A percentile compares a stretch with the other conserved stretches of the same genome.
phyloP scores from a whole-genome alignment of 2,888 invertebrate species.

The Drosophila paranaensis region DNA sequence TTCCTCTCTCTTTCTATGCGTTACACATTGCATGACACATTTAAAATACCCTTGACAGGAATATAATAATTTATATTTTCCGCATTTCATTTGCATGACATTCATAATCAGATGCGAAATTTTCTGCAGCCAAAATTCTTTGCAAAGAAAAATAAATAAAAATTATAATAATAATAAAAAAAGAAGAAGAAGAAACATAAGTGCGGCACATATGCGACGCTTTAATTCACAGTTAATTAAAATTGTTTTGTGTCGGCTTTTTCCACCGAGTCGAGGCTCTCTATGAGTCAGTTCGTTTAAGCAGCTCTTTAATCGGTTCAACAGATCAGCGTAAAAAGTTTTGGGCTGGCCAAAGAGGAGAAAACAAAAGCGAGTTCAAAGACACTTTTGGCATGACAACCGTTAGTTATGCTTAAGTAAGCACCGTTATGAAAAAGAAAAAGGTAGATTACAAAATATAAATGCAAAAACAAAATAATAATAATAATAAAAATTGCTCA shows the following conservation, averaged over 20 bases:
- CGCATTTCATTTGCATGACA: slow-evolving; percentile 35
- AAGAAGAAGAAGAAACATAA: background rate
- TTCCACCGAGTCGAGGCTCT: slow-evolving; percentile 6
- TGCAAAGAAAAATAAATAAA: background rate
- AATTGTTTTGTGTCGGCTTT: slow-evolving; percentile 36
- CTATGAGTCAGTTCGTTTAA: slow-evolving; percentile 25
- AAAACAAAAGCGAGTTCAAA: slow-evolving; percentile 54
- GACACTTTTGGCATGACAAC: slow-evolving; percentile 62
- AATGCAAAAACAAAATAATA: slow-evolving; percentile 10
- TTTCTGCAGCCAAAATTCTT: slow-evolving; percentile 7
- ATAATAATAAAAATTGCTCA: slow-evolving; percentile 24
- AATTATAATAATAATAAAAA: background rate
- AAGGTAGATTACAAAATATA: slow-evolving; percentile 20
- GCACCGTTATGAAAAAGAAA: slow-evolving; percentile 29
- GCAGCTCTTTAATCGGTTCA: slow-evolving; percentile 44
- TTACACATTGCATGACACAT: slow-evolving; percentile 1
- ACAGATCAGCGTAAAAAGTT: slow-evolving; percentile 46
- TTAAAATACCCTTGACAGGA: background rate
- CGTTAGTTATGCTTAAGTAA: slow-evolving; percentile 59
- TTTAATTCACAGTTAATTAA: slow-evolving; percentile 37
- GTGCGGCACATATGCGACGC: slow-evolving; percentile 11
- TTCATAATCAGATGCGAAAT: slow-evolving; percentile 27
- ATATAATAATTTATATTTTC: slow-evolving; percentile 1
- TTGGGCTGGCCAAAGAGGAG: background rate
- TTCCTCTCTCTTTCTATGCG: background rate